Conservation (phyloP, 2,797 vertebrate species). For the Tolypeutes matacus region DNA sequence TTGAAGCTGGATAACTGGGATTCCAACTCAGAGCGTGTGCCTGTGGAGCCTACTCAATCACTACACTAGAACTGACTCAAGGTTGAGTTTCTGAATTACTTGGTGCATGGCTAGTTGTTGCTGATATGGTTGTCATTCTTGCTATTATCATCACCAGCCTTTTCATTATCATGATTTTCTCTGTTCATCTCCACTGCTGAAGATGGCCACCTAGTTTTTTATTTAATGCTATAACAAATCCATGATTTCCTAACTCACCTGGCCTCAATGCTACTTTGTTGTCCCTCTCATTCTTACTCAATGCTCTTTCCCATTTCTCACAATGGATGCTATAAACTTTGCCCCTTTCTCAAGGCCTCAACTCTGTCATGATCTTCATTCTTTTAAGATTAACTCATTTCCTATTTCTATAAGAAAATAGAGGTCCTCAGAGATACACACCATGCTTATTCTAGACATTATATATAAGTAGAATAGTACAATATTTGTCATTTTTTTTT, state of each 20-base stretch:
- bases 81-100: neutral
- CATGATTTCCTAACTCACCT: neutral
- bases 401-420: neutral
- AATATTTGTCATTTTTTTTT: too few species aligned
- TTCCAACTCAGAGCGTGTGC: neutral
- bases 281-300: neutral
- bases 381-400: neutral
- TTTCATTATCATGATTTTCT: neutral
- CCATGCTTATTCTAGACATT: neutral
- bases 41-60: neutral
- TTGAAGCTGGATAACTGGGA: neutral
- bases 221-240: neutral
- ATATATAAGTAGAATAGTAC: too few species aligned
- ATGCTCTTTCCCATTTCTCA: neutral
- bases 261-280: neutral
- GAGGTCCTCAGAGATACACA: neutral
- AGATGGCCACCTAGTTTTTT: neutral
- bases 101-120: neutral
- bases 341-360: neutral
- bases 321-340: neutral
- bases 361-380: neutral
- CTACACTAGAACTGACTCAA: neutral
- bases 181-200: neutral
- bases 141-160: too few species aligned
- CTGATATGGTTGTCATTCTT: neutral